Evolutionary conservation across 2,888 invertebrate species (phyloP), one percentile per base, ranked within the genome.

Genomic region (Drosophila leonis): DNA sequence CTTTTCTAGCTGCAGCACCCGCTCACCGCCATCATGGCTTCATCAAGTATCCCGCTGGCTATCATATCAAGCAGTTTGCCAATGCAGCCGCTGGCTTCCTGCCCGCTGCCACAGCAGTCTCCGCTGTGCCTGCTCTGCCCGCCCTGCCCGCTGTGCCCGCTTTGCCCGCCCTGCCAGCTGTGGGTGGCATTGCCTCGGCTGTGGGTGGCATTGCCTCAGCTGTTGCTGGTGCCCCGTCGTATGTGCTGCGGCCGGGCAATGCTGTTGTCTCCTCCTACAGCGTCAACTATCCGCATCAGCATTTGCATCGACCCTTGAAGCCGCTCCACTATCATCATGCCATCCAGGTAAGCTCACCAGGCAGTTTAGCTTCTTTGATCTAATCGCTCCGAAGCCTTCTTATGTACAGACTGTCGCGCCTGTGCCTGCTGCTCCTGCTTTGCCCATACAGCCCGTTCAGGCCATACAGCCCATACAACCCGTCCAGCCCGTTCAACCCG

Each of bases 251-350:
- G 37, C 92, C 92, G 1, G 92, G 92, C 39, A 90, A 90, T 31
- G 92, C 92, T 3, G 80, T 92, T 1, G 92, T 92, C 31, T 88
- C 90, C 37, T 92, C 92, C 0, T 92, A 91, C 69, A 92, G 88
- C 68, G 92, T 91, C 33, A 92, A 91, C 64, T 92, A 92, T 69
- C 92, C 92, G 7, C 91, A 90, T 27, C 91, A 90, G n/a, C 82
- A 87, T 67, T 33, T 88, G 27, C 91, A 91, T 7, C 83, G 86
- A 48, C 81, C 90, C 1, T 35, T 82, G 0, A 83, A 78, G 52
- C 90, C 90, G 0, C 7, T 83, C 31, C 82, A 88, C 33, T 89
- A 77, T 37, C 85, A 85, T 52, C 82, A 75, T 4, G 66, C 75
- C 10, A 41, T 66, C 3, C 87, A 87, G 83, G 83, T 87, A 15